Base-by-base conservation (phyloP, 2,113 vertebrate species). In the Furnarius figulus region DNA sequence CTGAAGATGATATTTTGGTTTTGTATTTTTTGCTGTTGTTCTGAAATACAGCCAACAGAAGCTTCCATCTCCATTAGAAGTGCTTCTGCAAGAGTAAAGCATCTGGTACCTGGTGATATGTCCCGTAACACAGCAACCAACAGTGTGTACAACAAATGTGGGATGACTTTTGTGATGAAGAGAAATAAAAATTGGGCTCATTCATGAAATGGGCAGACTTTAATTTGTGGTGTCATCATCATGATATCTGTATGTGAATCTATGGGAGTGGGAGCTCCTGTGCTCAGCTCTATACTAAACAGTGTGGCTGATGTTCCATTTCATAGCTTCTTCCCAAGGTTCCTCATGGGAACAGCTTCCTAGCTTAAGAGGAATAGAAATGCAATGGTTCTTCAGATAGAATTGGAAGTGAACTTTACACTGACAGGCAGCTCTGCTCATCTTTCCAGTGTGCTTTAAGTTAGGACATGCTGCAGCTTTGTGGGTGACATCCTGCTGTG, bases 61-160 rank as follows among this genome's bases (percentile, higher is more conserved):
- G 93, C 97, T 97, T 93, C 92, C 96, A 97, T 97, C 95, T 97
- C 94, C 97, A 97, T 98, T 98, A 98, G 97, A 98, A 97, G 85
- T 91, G 97, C 97, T 98, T 98, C 97, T 97, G 95, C 96, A 97
- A 96, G 72, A 93, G 77, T 97, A 90, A 97, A 97, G 81, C 95
- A 93, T 95, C 95, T 95, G 96, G 81, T 94, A 96, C 93, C 65
- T 91, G 76, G 92, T 90, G 76, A 95, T 93, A 90, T 90, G 94
- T 97, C 95, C 95, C 86, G 17, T 97, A 90, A 95, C 91, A 96
- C 96, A 95, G 87, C 93, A 92, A 94, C 81, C 95, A 97, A 79
- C 94, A 89, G 40, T 88, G 84, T 87, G 96, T 96, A 91, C 95
- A 90, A 93, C 93, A 93, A 95, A 94, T 58, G 87, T 97, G 92